Evolutionary conservation across 2,888 invertebrate genomes (phyloP), one percentile per base, ranked within the genome.

Genomic region (Laothoe populi): DNA sequence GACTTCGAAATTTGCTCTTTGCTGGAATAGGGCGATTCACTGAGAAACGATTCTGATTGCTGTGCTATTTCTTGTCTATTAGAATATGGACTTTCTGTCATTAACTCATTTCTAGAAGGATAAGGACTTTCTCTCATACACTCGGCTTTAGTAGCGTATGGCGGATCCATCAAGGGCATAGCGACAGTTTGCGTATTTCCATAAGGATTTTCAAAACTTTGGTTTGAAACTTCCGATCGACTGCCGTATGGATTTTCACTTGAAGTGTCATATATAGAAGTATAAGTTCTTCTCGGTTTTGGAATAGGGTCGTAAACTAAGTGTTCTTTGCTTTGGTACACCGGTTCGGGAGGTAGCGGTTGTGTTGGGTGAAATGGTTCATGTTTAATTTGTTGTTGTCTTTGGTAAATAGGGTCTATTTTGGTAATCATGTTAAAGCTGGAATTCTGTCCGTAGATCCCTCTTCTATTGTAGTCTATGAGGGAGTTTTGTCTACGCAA

Each of bases 331-430:
- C 91, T 91, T 91, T 93, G 92, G 90, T 92, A 92, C 71, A 88
- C 71, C 62, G 92, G 92, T 82, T 93, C 93, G 77, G 89, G 91
- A 88, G 92, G 92, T 91, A 92, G 82, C 49, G 92, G 90, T 83
- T 92, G 92, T 58, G 90, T 86, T 58, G 93, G 93, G 68, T 89
- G 88, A 78, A 93, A 93, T 21, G 91, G 90, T 84, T 93, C 93
- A 63, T 93, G 92, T 77, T 90, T 91, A 63, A 80, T 83, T 80
- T 92, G 92, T 67, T 90, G 89, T 63, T 88, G 90, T 86, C 93
- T 90, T 91, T 93, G 93, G 90, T 93, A 93, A 74, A 93, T 90
- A 49, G 93, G 93, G 74, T 93, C 93, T 85, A 93, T 93, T 87
- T 92, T 92, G 81, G 93, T 93, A 73, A 93, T 93, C 89, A 93